A percentile compares a stretch with the other conserved stretches of the same genome.
These are phyloP conservation scores for Drosophila melanica DNA, from an alignment of 1,140 invertebrate species.

Conservation along the genomic window DNA sequence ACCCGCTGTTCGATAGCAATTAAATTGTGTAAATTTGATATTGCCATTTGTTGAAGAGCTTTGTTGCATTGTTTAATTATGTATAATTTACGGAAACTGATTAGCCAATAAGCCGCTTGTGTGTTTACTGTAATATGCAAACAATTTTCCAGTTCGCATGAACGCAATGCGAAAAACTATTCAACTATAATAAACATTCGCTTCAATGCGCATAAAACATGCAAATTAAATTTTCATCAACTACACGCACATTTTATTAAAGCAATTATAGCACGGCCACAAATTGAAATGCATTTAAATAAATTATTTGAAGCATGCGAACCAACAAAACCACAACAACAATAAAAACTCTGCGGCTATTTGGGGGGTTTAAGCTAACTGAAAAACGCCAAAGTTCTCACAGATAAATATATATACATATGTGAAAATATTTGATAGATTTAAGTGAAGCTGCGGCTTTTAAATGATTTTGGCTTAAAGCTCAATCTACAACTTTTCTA, in stretches of 20 bases:
- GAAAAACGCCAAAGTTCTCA: conserved; percentile 3
- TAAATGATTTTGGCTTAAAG: background rate
- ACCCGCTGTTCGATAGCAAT: background rate
- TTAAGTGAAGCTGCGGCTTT: too few species aligned
- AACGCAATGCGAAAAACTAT: conserved; percentile 6
- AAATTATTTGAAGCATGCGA: conserved; percentile 43
- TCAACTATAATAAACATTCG: conserved; percentile 20
- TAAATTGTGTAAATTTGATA: conserved; percentile 27
- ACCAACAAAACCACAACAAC: conserved; percentile 16
- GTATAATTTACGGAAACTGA: conserved; percentile 35
- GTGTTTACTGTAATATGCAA: conserved; percentile 41
- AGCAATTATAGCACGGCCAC: conserved; percentile 55
- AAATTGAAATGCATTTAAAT: conserved; percentile 62
- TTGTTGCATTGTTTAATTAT: conserved; percentile 20
- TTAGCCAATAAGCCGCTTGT: conserved; percentile 66
- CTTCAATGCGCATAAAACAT: conserved; percentile 31
- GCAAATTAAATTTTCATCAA: conserved; percentile 68
- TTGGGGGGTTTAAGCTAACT: conserved; percentile 11
- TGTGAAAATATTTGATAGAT: background rate
- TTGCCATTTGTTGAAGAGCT: conserved; percentile 7
- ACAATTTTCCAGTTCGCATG: conserved; percentile 48
- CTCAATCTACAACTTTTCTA: too few species aligned
- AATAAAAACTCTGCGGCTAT: conserved; percentile 18
- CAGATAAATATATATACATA: background rate
- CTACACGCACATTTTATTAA: conserved; percentile 62